Conservation (phyloP, 2,113 vertebrate genomes). For the Trematomus loennbergii region DNA sequence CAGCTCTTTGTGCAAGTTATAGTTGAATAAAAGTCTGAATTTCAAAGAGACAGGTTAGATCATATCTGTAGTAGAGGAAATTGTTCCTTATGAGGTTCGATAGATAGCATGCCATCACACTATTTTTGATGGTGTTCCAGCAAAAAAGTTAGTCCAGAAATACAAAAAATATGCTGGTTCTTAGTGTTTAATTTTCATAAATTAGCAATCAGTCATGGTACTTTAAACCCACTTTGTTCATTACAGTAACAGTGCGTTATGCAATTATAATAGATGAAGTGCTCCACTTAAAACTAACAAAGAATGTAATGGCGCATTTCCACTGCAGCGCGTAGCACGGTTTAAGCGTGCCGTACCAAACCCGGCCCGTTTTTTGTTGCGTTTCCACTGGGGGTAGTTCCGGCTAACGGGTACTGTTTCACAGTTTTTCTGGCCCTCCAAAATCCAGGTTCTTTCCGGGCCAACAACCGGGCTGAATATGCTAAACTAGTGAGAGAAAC, state of each 20-base stretch:
- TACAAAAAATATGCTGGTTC: neutral
- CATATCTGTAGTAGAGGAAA: constrained; percentile 8
- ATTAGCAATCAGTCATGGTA: neutral
- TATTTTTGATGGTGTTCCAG: constrained; percentile 9
- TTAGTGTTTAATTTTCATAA: neutral
- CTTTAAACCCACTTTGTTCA: constrained; percentile 27
- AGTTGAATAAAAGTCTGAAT: constrained; percentile 26
- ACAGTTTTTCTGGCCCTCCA: too few species aligned
- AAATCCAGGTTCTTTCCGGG: too few species aligned
- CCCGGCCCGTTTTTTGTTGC: too few species aligned
- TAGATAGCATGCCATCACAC: neutral
- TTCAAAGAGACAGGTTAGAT: constrained; percentile 23
- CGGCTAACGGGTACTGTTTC: too few species aligned
- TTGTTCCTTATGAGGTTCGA: neutral
- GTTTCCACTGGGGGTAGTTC: too few species aligned
- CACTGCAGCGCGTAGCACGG: too few species aligned
- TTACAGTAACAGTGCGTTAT: constrained; percentile 12
- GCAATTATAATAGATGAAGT: constrained; percentile 9
- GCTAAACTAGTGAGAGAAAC: too few species aligned
- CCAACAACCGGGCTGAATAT: too few species aligned
- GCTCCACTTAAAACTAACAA: constrained; percentile 1
- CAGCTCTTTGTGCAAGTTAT: constrained; percentile 17
- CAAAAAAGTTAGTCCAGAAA: neutral
- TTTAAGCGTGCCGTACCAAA: too few species aligned
- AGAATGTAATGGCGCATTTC: neutral